phyloP scores from a whole-genome alignment of 2,888 invertebrate species.

The Tiliacea citrago region DNA sequence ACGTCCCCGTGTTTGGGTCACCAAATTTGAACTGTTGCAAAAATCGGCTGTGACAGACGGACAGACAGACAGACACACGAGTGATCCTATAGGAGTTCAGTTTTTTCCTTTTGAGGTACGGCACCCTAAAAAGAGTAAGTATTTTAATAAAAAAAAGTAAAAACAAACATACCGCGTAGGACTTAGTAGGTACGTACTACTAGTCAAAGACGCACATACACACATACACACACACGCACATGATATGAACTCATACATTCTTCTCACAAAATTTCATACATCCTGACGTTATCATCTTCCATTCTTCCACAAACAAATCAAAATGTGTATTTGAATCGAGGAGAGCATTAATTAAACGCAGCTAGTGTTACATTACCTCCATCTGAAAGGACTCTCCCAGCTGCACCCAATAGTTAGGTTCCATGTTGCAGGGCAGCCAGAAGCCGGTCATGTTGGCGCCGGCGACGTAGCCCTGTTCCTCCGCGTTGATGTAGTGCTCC shows the following conservation, averaged over 20 bases:
- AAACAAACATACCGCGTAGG: no score
- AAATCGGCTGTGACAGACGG: no score
- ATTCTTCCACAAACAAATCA: neutral
- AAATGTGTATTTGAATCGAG: neutral
- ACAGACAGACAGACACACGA: no score
- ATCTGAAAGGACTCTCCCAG: slow-evolving; percentile 69
- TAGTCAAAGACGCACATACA: neutral
- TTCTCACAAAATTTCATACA: neutral
- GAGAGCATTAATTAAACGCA: neutral
- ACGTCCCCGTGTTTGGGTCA: no score
- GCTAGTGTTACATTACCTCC: slow-evolving; percentile 52
- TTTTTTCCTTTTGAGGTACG: no score
- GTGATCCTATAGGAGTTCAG: no score
- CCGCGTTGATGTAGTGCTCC: slow-evolving; percentile 79
- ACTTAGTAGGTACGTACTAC: no score
- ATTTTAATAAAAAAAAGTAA: no score
- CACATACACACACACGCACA: neutral
- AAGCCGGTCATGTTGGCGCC: slow-evolving; percentile 87
- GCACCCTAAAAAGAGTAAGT: no score
- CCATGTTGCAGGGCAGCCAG: slow-evolving; percentile 83
- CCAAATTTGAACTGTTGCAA: no score
- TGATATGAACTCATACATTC: neutral
- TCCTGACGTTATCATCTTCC: neutral
- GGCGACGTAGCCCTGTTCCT: slow-evolving; percentile 81
- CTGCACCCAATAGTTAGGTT: slow-evolving; percentile 77